Percentiles rank a stretch among this genome's conserved stretches.
These are phyloP conservation scores for Drosophila prolongata DNA, from an alignment of 2,888 invertebrate species.

Conservation along the genomic window DNA sequence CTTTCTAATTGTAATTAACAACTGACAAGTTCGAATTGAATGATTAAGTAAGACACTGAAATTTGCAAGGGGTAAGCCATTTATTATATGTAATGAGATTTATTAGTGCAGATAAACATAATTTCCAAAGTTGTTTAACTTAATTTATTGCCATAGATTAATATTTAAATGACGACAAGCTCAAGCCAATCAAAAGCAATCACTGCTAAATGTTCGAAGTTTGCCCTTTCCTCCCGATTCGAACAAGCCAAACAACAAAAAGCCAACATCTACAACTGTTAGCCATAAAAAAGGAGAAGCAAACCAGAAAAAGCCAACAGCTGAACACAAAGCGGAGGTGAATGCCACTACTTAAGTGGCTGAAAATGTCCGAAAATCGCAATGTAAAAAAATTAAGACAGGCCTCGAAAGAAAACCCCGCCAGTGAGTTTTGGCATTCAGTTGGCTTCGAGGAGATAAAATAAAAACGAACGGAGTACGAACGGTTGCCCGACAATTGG, in stretches of 20 bases:
- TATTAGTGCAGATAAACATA: too few relatives aligned
- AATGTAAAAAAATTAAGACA: conserved; percentile 3
- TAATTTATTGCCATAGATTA: neutral
- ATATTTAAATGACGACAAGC: neutral
- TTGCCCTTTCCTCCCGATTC: conserved; percentile 9
- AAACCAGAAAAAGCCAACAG: conserved; percentile 5
- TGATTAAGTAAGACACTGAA: too few relatives aligned
- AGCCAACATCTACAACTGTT: conserved; percentile 2
- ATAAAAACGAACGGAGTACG: conserved; percentile 30
- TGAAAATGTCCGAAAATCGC: conserved; percentile 61
- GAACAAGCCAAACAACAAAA: conserved; percentile 14
- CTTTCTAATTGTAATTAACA: too few relatives aligned
- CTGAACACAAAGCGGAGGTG: conserved; percentile 52
- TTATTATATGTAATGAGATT: too few relatives aligned
- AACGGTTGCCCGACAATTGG: conserved; percentile 36
- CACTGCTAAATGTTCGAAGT: neutral
- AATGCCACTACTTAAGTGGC: conserved; percentile 75
- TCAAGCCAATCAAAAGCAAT: neutral
- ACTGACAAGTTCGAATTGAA: too few relatives aligned
- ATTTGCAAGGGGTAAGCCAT: too few relatives aligned
- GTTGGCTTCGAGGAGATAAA: conserved; percentile 28
- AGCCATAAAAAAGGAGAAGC: conserved; percentile 21
- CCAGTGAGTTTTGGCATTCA: conserved; percentile 33
- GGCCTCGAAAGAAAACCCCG: conserved; percentile 5
- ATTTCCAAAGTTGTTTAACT: too few relatives aligned